A percentile compares a stretch with the other conserved stretches of the same genome.
Conservation (phyloP, 2,797 vertebrate genomes). For the Hipposideros larvatus region DNA sequence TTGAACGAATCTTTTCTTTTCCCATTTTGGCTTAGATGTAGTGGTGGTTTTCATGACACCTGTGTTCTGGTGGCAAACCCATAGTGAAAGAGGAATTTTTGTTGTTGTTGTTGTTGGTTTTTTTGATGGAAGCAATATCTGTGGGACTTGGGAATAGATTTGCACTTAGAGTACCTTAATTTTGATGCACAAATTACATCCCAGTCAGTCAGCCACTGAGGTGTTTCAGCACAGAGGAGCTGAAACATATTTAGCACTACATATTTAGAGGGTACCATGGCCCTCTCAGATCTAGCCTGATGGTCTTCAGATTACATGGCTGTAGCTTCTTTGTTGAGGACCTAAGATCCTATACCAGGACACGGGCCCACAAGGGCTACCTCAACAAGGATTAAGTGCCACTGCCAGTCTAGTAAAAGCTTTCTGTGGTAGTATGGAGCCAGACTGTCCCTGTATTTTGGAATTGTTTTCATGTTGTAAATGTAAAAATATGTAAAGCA, state of each 20-base stretch:
- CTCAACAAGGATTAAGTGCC: neutral
- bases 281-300: neutral
- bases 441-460: neutral
- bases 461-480: neutral
- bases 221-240: neutral
- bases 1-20: too few relatives aligned
- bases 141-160: neutral
- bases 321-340: neutral
- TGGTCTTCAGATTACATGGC: neutral
- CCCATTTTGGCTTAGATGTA: too few relatives aligned
- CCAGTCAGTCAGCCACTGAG: neutral
- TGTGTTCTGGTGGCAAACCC: too few relatives aligned
- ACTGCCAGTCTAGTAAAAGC: neutral
- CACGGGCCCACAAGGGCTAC: neutral
- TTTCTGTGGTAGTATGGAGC: neutral
- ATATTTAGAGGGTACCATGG: too few relatives aligned
- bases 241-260: neutral
- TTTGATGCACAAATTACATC: neutral
- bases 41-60: too few relatives aligned
- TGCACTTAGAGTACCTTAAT: neutral
- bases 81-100: too few relatives aligned
- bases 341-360: neutral
- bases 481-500: neutral
- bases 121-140: neutral
- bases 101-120: too few relatives aligned